Percentiles rank a stretch among this genome's conserved stretches.
phyloP scores from a whole-genome alignment of 2,113 vertebrate species.

The Rhinoderma darwinii region DNA sequence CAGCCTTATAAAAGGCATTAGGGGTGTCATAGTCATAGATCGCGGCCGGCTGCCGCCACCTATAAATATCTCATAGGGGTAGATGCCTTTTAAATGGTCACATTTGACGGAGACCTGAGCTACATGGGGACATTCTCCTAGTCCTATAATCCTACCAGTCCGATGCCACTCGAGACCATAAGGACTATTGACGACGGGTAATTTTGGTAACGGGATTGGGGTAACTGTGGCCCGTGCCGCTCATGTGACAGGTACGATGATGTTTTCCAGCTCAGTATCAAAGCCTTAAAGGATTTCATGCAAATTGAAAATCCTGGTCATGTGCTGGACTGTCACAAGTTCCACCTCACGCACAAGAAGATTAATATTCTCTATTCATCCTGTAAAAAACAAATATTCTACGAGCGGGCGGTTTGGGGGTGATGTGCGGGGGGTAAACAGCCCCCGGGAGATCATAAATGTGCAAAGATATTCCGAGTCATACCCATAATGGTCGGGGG shows the following conservation, averaged over 20 bases:
- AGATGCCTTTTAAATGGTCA: not conserved
- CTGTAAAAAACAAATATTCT: not conserved
- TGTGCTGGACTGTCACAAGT: conserved; percentile 2
- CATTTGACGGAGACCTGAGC: too few relatives aligned
- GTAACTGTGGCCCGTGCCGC: not conserved
- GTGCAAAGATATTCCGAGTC: not conserved
- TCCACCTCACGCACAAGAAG: not conserved
- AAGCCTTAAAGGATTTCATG: not conserved
- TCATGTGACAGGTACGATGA: not conserved
- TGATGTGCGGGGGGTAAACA: not conserved
- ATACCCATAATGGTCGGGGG: not conserved
- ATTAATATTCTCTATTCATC: not conserved
- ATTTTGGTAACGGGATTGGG: not conserved
- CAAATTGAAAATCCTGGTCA: not conserved
- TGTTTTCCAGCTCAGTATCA: not conserved
- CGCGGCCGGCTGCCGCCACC: not conserved
- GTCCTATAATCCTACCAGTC: too few relatives aligned
- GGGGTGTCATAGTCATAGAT: not conserved
- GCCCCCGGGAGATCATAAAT: not conserved
- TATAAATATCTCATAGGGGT: not conserved
- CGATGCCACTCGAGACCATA: too few relatives aligned
- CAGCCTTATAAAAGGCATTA: too few relatives aligned
- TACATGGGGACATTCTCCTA: too few relatives aligned
- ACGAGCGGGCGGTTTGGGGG: not conserved
- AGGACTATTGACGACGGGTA: not conserved